These are phyloP conservation scores for Diorhabda sublineata DNA, from an alignment of 1,140 invertebrate genomes.

Conservation along the genomic window DNA sequence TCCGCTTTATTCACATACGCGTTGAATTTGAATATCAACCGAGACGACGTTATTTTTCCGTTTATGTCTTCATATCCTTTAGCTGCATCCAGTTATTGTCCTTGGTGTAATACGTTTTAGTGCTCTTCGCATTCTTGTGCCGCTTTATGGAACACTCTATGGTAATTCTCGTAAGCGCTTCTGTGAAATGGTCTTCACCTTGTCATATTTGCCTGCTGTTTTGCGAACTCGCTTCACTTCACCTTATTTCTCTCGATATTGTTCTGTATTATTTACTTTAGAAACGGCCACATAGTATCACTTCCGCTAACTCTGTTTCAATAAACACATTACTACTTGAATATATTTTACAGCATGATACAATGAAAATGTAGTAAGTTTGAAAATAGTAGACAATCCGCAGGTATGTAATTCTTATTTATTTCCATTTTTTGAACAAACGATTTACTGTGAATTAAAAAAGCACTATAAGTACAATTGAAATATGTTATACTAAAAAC, in stretches of 20 bases:
- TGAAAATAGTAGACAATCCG: too few species aligned
- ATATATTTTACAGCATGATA: too few species aligned
- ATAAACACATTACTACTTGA: too few species aligned
- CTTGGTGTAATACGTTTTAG: slow-evolving; percentile 37
- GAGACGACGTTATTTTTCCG: slow-evolving; percentile 33
- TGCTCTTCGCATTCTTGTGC: slow-evolving; percentile 28
- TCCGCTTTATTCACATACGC: slow-evolving; percentile 24
- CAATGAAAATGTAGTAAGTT: too few species aligned
- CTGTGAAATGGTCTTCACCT: slow-evolving; percentile 19
- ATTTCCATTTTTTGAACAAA: too few species aligned
- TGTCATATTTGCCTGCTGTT: slow-evolving; percentile 20
- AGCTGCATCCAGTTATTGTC: slow-evolving; percentile 38
- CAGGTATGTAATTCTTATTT: too few species aligned
- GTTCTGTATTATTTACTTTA: background rate
- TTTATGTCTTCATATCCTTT: slow-evolving; percentile 39
- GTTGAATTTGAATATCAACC: slow-evolving; percentile 32
- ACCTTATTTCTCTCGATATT: slow-evolving; percentile 3
- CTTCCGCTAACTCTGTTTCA: too few species aligned
- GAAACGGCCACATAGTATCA: too few species aligned
- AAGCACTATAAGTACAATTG: too few species aligned
- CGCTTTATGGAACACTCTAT: slow-evolving; percentile 19
- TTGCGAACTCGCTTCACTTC: background rate
- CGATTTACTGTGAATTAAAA: too few species aligned
- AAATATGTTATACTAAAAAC: too few species aligned
- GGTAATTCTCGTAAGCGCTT: slow-evolving; percentile 23